Base-by-base conservation (phyloP, 2,797 vertebrate species). In the Anas georgica region DNA sequence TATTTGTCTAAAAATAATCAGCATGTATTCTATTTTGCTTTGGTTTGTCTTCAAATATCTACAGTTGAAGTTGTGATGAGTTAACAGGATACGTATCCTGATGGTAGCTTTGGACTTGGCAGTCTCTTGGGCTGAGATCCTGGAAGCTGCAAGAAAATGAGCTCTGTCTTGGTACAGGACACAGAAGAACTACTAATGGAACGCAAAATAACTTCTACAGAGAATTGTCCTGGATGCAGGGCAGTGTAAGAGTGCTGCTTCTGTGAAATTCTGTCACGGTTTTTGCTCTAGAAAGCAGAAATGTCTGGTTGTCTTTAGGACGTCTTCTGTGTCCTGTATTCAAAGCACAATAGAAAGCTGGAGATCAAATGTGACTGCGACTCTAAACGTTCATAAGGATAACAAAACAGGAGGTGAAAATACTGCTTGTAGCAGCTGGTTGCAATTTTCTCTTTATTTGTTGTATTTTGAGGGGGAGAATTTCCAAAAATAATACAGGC, bases 21-120 rank as follows among this genome's bases (percentile, higher is more conserved):
- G 94, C 96, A 33, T 86, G 93, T 90, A 91, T 89, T 86, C 81
- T 78, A 41, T 92, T 94, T 85, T 62, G 95, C 94, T 94, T 83
- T 0, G 1, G 77, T 95, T 91, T 94, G 90, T 95, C 89, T 90
- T 89, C 85, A 48, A 31, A 68, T 60, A 69, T 35, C 48, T 35
- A 41, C 22, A 59, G 73, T 83, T 63, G 35, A 82, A 62, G 26
- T 89, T 75, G 41, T 50, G 66, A 14, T 88, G 84, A 68, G 60
- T 52, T 91, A 82, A 78, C 43, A 67, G 78, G 33, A 64, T 18
- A 35, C 6, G 0, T 31, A 37, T 93, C 54, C 29, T 68, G 45
- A 5, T 43, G 67, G n/a, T 90, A 56, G 39, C 33, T 83, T 82
- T 56, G 81, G 50, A 72, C 43, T 84, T 74, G 46, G 48, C 3